Evolutionary conservation across 2,113 vertebrate species (phyloP).

Genomic region (Morone chrysops): DNA sequence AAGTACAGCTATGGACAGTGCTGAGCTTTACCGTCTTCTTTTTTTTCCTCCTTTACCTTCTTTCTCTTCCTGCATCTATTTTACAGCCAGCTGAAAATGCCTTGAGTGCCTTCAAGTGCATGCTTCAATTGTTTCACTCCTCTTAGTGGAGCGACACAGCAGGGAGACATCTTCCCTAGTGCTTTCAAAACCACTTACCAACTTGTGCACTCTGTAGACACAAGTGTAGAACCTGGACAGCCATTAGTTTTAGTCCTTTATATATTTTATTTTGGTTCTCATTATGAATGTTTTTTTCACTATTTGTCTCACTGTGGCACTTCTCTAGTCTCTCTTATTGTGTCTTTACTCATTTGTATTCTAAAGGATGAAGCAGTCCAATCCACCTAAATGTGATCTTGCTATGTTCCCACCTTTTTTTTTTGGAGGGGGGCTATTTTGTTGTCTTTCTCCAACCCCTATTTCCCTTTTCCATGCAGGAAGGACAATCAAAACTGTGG

Average conservation of each 20-base stretch:
- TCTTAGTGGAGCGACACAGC: slow-evolving; percentile 58
- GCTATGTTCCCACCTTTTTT: not conserved
- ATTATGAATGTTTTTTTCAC: slow-evolving; percentile 40
- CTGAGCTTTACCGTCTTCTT: not conserved
- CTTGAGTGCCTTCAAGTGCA: slow-evolving; percentile 62
- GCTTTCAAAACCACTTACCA: slow-evolving; percentile 71
- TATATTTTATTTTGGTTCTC: slow-evolving; percentile 11
- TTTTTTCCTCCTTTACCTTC: not conserved
- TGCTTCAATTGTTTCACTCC: slow-evolving; percentile 64
- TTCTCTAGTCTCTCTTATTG: not conserved
- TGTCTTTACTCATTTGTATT: slow-evolving; percentile 25
- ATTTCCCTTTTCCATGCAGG: not conserved
- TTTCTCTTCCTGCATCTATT: slow-evolving; percentile 25
- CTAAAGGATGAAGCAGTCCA: not conserved
- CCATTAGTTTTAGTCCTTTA: slow-evolving; percentile 40
- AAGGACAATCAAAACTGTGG: slow-evolving; percentile 14
- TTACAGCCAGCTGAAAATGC: slow-evolving; percentile 41
- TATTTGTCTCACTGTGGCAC: slow-evolving; percentile 9
- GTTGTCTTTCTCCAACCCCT: slow-evolving; percentile 8
- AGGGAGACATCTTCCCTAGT: slow-evolving; percentile 52
- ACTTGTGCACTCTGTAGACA: slow-evolving; percentile 17
- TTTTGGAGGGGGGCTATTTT: not conserved
- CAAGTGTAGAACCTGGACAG: slow-evolving; percentile 16
- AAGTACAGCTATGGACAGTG: slow-evolving; percentile 23
- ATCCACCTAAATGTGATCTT: slow-evolving; percentile 30